phyloP scores from a whole-genome alignment of 2,888 invertebrate genomes.

The Hanleya hanleyi region DNA sequence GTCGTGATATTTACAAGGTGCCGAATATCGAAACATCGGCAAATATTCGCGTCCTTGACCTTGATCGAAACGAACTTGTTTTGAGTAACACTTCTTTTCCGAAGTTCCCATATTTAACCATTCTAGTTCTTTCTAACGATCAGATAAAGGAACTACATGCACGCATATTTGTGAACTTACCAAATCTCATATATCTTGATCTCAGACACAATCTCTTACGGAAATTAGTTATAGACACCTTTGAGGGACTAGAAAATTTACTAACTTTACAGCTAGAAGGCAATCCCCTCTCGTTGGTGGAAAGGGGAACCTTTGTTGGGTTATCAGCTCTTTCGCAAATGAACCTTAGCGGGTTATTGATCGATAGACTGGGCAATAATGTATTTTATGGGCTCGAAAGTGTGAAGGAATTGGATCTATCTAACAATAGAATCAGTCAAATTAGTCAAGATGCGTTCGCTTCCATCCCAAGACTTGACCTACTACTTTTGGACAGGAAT shows the following conservation, averaged over 20 bases:
- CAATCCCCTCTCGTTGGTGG: neutral
- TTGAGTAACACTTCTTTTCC: neutral
- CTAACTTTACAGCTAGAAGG: neutral
- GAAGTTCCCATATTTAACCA: neutral
- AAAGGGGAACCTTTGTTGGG: neutral
- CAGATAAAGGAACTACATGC: neutral
- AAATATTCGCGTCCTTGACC: neutral
- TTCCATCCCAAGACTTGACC: conserved; percentile 2
- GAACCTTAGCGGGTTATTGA: neutral
- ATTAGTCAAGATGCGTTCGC: conserved; percentile 20
- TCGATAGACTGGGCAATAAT: neutral
- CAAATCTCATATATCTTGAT: neutral
- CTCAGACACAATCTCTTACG: neutral
- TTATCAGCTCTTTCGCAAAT: neutral
- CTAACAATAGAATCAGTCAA: conserved; percentile 29
- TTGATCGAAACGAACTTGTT: neutral
- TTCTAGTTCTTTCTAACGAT: neutral
- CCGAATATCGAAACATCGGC: neutral
- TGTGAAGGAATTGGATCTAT: conserved; percentile 26
- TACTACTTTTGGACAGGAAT: conserved; percentile 4
- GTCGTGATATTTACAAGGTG: neutral
- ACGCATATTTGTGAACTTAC: neutral
- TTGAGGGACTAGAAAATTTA: neutral
- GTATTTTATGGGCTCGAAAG: neutral
- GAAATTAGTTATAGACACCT: neutral